These are phyloP conservation scores for Thereva unica DNA, from an alignment of 2,888 invertebrate genomes.

Conservation along the genomic window DNA sequence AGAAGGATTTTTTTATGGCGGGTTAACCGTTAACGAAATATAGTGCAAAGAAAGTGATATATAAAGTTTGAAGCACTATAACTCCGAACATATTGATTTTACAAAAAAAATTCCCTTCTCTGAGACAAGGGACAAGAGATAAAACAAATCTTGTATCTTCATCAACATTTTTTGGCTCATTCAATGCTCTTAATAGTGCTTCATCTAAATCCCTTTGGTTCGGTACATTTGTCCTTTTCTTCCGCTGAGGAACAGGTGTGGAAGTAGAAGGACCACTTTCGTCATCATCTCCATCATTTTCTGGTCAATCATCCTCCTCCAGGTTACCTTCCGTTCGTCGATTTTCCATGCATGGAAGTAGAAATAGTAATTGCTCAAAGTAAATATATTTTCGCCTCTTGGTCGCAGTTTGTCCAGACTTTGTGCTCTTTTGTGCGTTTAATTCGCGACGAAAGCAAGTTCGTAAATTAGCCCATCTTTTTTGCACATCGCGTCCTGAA, in stretches of 20 bases:
- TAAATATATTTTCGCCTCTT: slow-evolving; percentile 31
- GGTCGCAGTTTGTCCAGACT: slow-evolving; percentile 23
- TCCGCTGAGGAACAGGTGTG: slow-evolving; percentile 19
- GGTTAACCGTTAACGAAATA: no score
- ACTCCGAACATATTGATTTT: no score
- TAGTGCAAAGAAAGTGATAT: no score
- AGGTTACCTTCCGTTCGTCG: slow-evolving; percentile 23
- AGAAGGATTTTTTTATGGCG: no score
- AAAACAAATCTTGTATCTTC: no score
- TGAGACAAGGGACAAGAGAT: no score
- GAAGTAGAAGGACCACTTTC: slow-evolving; percentile 21
- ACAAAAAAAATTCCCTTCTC: no score
- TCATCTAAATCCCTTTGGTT: slow-evolving; percentile 27
- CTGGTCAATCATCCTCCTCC: slow-evolving; percentile 13
- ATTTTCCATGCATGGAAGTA: slow-evolving; percentile 26
- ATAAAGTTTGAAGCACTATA: no score
- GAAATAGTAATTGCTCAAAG: slow-evolving; percentile 21
- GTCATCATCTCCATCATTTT: slow-evolving; percentile 24
- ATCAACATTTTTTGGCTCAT: no score
- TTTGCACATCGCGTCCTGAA: no score
- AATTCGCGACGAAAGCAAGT: no score
- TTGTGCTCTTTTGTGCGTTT: slow-evolving; percentile 8
- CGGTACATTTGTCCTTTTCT: slow-evolving; percentile 14
- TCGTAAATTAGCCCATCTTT: no score
- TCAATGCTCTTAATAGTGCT: slow-evolving; percentile 1